phyloP scores from a whole-genome alignment of 2,797 vertebrate species.

The Sebastes iracundus region DNA sequence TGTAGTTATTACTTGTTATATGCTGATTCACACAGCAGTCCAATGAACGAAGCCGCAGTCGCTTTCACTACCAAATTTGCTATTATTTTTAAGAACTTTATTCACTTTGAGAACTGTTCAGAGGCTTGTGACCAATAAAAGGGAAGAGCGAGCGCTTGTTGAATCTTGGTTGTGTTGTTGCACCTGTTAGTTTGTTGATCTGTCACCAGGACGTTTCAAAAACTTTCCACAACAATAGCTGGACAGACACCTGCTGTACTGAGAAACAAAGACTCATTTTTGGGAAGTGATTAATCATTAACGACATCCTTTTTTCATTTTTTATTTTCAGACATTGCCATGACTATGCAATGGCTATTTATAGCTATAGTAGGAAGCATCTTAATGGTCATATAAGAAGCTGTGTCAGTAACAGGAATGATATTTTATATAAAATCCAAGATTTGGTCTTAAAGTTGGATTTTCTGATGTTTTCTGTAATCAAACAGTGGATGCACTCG shows the following conservation, averaged over 20 bases:
- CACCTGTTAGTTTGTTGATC: constrained; percentile 55
- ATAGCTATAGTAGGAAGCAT: background rate
- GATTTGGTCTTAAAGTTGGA: background rate
- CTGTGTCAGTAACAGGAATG: background rate
- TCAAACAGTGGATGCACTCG: background rate
- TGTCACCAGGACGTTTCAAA: constrained; percentile 19
- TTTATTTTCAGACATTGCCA: too few relatives aligned
- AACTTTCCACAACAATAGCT: constrained; percentile 12
- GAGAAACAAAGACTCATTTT: constrained; percentile 1
- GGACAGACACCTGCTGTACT: background rate
- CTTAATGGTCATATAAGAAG: background rate
- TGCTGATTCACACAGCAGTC: background rate
- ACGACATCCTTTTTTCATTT: too few relatives aligned
- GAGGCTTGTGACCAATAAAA: background rate
- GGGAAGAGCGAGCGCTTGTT: constrained; percentile 1
- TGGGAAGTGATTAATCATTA: too few relatives aligned
- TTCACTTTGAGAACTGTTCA: background rate
- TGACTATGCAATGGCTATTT: background rate
- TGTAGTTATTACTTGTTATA: background rate
- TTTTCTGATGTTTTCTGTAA: background rate
- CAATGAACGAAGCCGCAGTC: background rate
- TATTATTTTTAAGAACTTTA: background rate
- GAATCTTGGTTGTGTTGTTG: constrained; percentile 46
- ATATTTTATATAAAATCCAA: background rate
- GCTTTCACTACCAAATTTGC: background rate